Conservation (phyloP, 2,797 vertebrate genomes). For the Somateria mollissima region DNA sequence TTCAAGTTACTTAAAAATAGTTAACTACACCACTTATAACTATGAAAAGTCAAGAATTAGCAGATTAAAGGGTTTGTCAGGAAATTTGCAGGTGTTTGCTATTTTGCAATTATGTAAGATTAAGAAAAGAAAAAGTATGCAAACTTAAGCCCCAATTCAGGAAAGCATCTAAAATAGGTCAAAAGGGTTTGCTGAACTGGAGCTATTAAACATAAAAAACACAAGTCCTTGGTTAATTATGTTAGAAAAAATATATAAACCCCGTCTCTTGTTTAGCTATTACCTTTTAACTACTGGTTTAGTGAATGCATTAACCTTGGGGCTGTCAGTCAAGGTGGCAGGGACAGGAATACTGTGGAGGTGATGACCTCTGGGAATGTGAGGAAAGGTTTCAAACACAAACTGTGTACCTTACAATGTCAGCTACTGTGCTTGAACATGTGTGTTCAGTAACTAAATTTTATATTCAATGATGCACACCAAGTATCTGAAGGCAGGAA, state of each 20-base stretch:
- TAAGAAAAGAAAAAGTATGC: neutral
- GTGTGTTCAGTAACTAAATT: constrained; percentile 68
- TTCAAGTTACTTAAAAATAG: neutral
- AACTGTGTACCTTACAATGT: constrained; percentile 71
- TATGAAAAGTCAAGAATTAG: neutral
- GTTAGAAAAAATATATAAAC: neutral
- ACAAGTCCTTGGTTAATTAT: neutral
- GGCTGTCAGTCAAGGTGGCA: constrained; percentile 51
- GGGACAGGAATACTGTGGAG: constrained; percentile 38
- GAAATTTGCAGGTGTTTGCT: neutral
- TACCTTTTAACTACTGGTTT: constrained; percentile 15
- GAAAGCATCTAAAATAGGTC: neutral
- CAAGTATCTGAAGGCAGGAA: constrained; percentile 69
- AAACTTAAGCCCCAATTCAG: constrained; percentile 18
- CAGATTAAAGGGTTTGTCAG: neutral
- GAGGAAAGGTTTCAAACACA: constrained; percentile 59
- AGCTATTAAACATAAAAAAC: neutral
- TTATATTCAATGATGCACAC: constrained; percentile 72
- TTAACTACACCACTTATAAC: neutral
- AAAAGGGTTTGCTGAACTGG: constrained; percentile 30
- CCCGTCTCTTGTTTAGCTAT: neutral
- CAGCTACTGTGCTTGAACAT: constrained; percentile 70
- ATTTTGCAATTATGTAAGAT: neutral
- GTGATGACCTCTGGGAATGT: constrained; percentile 60
- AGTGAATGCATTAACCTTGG: constrained; percentile 73